Base-by-base conservation (phyloP, 2,113 vertebrate genomes). In the Lutjanus erythropterus region DNA sequence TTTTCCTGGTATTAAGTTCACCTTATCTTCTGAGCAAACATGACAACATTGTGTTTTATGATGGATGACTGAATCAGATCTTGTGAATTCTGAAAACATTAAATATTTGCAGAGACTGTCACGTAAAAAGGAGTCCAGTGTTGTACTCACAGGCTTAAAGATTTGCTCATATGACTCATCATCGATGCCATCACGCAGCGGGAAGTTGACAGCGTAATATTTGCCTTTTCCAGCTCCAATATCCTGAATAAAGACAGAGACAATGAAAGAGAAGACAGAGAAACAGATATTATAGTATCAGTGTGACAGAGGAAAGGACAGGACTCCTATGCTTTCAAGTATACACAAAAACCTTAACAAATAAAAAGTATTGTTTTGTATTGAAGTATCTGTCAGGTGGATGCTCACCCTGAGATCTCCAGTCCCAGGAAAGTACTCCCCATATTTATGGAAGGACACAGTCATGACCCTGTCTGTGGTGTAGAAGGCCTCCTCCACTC, bases 391-490 rank as follows among this genome's bases (percentile, higher is more conserved):
- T 52, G 4, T 23, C 49, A 72, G 21, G 5, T 4, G 18, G 6
- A 82, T 1, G 15, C 96, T 97, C 90, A 99, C 98, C 96, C 97
- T 92, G 16, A 99, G 95, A 88, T 99, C 98, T 47, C 98, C 98
- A 2, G 97, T 98, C 86, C 98, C 97, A 9, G 98, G 97, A 92
- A 99, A 99, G 90, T 98, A 98, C 71, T 99, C 98, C 69, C 97
- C 97, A 0, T 99, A 98, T 75, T 99, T 98, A 81, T 99, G 98
- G 78, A 99, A 99, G 86, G 98, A 99, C 71, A 98, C 97, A 0
- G 97, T 97, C 97, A 99, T 99, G 93, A 99, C 97, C 1, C 98
- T 92, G 92, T 99, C 97, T 25, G 97, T 98, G 93, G 98, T 99
- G 81, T 98, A 98, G 89, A 99, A 98, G 7, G 97, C 97, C 83